These are phyloP conservation scores for Eustalomyia histrio DNA, from an alignment of 2,888 invertebrate genomes.

Conservation along the genomic window DNA sequence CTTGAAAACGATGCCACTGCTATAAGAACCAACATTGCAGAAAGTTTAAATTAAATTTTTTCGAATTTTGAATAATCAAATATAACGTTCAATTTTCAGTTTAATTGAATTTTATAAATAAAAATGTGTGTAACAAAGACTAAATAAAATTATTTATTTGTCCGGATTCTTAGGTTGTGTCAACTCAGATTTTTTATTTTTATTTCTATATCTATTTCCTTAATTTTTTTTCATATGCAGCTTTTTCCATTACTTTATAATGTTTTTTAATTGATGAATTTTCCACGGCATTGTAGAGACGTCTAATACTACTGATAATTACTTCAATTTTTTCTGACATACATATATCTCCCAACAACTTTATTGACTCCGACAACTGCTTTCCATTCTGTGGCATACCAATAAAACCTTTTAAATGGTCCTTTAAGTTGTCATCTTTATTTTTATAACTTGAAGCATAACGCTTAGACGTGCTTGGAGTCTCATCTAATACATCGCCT, in stretches of 20 bases:
- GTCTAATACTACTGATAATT: conserved; percentile 11
- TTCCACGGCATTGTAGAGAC: background rate
- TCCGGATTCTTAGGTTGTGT: background rate
- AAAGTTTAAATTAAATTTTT: conserved; percentile 8
- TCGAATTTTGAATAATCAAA: no score
- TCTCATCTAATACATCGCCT: no score
- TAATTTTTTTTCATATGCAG: no score
- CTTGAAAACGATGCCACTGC: conserved; percentile 10
- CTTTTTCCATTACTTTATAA: conserved; percentile 11
- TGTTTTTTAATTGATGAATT: conserved; percentile 24
- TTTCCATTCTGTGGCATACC: conserved; percentile 5
- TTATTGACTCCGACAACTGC: no score
- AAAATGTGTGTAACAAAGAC: no score
- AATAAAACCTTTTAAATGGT: background rate
- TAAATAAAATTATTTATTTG: no score
- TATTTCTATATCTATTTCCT: no score
- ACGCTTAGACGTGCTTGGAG: conserved; percentile 13
- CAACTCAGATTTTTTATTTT: conserved; percentile 4
- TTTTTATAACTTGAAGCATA: background rate
- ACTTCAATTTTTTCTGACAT: background rate
- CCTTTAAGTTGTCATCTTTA: conserved; percentile 6
- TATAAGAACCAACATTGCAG: conserved; percentile 3
- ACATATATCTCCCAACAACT: no score
- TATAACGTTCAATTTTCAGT: no score
- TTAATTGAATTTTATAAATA: no score